phyloP scores from a whole-genome alignment of 2,113 vertebrate genomes.

The Catagonus wagneri region DNA sequence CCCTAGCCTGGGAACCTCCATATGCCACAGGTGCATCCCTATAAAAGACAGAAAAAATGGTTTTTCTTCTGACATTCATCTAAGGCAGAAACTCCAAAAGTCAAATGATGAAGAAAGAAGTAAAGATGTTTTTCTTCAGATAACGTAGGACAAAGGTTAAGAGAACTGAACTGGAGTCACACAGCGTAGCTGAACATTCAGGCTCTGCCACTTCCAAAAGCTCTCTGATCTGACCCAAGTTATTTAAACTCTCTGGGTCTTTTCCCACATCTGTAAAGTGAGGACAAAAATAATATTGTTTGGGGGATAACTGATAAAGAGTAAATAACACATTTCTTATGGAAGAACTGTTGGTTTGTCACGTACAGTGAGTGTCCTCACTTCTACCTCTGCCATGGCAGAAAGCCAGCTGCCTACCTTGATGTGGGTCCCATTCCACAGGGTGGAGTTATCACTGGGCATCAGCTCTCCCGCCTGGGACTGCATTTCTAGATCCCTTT shows the following conservation, averaged over 20 bases:
- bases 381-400: background rate
- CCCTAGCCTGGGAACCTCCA: too few species aligned
- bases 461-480: background rate
- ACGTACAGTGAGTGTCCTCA: background rate
- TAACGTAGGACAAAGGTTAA: background rate
- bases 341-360: background rate
- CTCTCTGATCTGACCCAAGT: background rate
- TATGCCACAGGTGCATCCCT: too few species aligned
- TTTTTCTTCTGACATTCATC: background rate
- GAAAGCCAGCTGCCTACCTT: background rate
- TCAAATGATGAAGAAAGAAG: background rate
- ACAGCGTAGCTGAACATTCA: accelerated
- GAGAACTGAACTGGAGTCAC: background rate
- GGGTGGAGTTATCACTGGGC: too few species aligned
- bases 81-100: background rate
- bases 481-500: background rate
- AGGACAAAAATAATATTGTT: background rate
- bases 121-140: background rate
- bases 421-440: background rate
- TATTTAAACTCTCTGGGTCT: background rate
- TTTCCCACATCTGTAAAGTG: background rate
- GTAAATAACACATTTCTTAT: background rate
- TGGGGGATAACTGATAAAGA: background rate
- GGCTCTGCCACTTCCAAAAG: background rate
- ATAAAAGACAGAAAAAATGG: too few species aligned